Evolutionary conservation across 2,888 invertebrate genomes (phyloP).

Genomic region (Tromatobia lineatoria): DNA sequence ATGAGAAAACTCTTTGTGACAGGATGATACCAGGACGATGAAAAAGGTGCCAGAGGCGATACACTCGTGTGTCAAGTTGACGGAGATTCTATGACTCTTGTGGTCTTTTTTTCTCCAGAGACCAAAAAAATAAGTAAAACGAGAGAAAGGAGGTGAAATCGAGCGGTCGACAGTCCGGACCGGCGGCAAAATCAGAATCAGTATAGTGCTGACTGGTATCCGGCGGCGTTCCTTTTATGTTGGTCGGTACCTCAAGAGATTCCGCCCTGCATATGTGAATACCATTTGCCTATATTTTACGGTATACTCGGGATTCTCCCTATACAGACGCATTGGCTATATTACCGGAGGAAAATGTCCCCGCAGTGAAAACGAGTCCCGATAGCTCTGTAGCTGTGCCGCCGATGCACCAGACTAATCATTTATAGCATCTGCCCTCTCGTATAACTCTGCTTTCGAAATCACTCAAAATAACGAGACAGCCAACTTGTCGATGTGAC

Average conservation of each 20-base stretch:
- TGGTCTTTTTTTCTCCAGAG: conserved; percentile 9
- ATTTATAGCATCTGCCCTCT: conserved; percentile 18
- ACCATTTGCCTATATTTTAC: conserved; percentile 54
- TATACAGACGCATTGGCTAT: conserved; percentile 1
- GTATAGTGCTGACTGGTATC: conserved; percentile 9
- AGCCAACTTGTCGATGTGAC: conserved; percentile 44
- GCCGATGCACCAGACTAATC: conserved; percentile 32
- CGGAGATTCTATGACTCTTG: conserved; percentile 24
- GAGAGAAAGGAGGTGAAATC: conserved; percentile 22
- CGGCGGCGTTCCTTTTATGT: conserved; percentile 43
- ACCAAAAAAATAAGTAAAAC: conserved; percentile 11
- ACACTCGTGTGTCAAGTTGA: conserved; percentile 37
- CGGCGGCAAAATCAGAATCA: conserved; percentile 30
- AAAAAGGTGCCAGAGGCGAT: conserved; percentile 43
- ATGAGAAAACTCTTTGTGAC: conserved; percentile 25
- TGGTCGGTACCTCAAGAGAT: conserved; percentile 46
- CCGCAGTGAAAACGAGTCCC: conserved; percentile 14
- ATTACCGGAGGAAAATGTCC: conserved; percentile 15
- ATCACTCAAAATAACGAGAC: conserved; percentile 46
- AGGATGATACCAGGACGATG: conserved; percentile 31
- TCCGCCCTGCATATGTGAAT: conserved; percentile 50
- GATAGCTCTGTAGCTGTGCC: neutral
- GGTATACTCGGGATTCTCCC: neutral
- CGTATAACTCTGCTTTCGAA: conserved; percentile 11
- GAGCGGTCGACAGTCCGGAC: conserved; percentile 22